A percentile compares a stretch with the other conserved stretches of the same genome.
Evolutionary conservation across 2,797 vertebrate genomes (phyloP).

Genomic region (Notoglanidium macrostoma): DNA sequence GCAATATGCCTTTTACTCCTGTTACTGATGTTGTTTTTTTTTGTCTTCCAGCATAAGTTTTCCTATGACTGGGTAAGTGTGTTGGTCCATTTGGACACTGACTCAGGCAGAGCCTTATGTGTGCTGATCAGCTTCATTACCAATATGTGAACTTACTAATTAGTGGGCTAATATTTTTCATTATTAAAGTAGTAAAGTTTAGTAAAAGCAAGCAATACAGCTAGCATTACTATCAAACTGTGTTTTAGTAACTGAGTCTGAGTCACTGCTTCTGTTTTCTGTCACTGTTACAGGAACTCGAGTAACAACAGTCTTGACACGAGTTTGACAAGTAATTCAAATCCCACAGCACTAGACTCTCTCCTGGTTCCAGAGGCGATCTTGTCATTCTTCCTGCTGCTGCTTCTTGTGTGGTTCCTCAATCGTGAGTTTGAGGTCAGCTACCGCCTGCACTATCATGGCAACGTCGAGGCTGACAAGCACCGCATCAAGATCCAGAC

Average conservation of each 20-base stretch:
- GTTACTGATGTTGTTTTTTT: slow-evolving; percentile 54
- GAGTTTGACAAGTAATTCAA: not conserved
- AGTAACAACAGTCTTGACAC: slow-evolving; percentile 59
- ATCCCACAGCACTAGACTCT: slow-evolving; percentile 62
- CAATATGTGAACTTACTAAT: not conserved
- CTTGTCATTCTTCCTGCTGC: slow-evolving; percentile 89
- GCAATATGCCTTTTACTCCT: not conserved
- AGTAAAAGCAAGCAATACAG: not conserved
- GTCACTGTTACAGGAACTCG: slow-evolving; percentile 53
- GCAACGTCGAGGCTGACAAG: slow-evolving; percentile 92
- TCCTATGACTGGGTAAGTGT: slow-evolving; percentile 71
- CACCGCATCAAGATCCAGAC: slow-evolving; percentile 96
- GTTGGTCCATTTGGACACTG: not conserved
- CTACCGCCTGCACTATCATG: slow-evolving; percentile 97
- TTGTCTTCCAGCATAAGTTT: slow-evolving; percentile 67
- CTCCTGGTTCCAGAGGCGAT: slow-evolving; percentile 82
- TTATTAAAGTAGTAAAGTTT: not conserved
- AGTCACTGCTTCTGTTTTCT: not conserved
- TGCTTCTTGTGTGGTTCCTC: slow-evolving; percentile 96
- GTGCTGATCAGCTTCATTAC: not conserved
- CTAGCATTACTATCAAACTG: too few relatives aligned
- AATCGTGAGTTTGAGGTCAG: slow-evolving; percentile 97
- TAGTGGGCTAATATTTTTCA: not conserved
- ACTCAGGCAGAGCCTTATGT: not conserved
- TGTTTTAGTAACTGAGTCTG: not conserved